Evolutionary conservation across 2,888 invertebrate genomes (phyloP), one percentile per base, ranked within the genome.

Genomic region (Noctua fimbriata): DNA sequence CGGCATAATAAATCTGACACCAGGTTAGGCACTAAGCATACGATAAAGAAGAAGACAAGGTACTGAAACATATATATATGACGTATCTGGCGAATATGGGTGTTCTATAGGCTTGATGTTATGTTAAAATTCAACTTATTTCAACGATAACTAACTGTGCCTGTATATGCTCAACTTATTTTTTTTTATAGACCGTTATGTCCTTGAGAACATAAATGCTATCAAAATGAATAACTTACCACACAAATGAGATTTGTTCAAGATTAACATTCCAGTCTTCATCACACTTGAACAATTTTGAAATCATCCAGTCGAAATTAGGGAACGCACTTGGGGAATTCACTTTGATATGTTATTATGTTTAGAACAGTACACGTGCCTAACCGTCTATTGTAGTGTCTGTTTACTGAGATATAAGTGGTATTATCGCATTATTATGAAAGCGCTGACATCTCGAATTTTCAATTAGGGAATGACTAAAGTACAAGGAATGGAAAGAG

Each of bases 201-300:
- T n/a, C 41, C n/a, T 72, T 28, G 32, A 65, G 6, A 80, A 52
- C 41, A 52, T 36, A 58, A 66, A 76, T 82, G 47, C 65, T 73
- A 58, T 65, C 28, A 49, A 36, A 84, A 73, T 73, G 73, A 81
- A 73, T 81, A 81, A 83, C 60, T 86, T 58, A 67, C 28, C 70
- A 73, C 70, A 74, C 70, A 74, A 71, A 73, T 71, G 70, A 71
- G 60, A 85, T 82, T 71, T 73, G 70, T 82, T 67, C 18, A 44
- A 82, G 82, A 75, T 82, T 72, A 72, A 69, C 67, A 74, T 86
- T 86, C 63, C 63, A 74, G 60, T 55, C 44, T 12, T 9, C 32
- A 5, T 44, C 32, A 52, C 82, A 82, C 69, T 72, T 75, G 82
- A 86, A 75, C 55, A 69, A 75, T 18, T 82, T 82, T 44, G 67